Evolutionary conservation across 2,888 invertebrate genomes (phyloP), one percentile per base, ranked within the genome.

Genomic region (Cepaea hortensis): DNA sequence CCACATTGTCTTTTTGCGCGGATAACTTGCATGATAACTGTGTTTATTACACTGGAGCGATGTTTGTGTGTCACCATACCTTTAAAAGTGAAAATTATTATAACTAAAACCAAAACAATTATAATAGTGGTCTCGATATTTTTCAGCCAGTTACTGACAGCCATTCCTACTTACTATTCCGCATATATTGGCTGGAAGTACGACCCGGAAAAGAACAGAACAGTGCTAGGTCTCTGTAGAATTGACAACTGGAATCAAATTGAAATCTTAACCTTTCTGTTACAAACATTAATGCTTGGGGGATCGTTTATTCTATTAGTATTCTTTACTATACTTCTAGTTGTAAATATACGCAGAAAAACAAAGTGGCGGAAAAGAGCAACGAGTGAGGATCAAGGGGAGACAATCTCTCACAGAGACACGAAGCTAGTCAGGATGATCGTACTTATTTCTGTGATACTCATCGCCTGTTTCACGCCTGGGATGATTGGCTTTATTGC

Each of bases 21-120:
- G 23, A 82, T 82, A n/a, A 82, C 82, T n/a, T 70, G 70, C 70
- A 70, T 68, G 82, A 82, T 82, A 68, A 82, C 82, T 0, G 82
- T 82, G 0, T 82, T 50, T n/a, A 82, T 82, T 50, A 82, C 82
- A 50, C 48, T 70, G 23, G 82, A 82, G 50, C 46, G 70, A 50
- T 82, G 82, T 50, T 50, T 82, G 46, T 82, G 82, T 50, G 70
- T 82, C 20, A 46, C 82, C n/a, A n/a, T 82, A 70, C 82, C 82
- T 68, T 55, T 82, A 3, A 68, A 82, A 70, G 70, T 82, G 1
- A 68, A 82, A 13, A 15, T n/a, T 48, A 55, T 84, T 62, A 73
- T 84, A 7, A 84, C 84, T 48, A 46, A 50, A 20, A 62, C 50
- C 18, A 70, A n/a, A n/a, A 84, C 76, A 18, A 84, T 35, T 3